Evolutionary conservation across 2,797 vertebrate species (phyloP), one percentile per base, ranked within the genome.

Genomic region (Rhinoraja longicauda): DNA sequence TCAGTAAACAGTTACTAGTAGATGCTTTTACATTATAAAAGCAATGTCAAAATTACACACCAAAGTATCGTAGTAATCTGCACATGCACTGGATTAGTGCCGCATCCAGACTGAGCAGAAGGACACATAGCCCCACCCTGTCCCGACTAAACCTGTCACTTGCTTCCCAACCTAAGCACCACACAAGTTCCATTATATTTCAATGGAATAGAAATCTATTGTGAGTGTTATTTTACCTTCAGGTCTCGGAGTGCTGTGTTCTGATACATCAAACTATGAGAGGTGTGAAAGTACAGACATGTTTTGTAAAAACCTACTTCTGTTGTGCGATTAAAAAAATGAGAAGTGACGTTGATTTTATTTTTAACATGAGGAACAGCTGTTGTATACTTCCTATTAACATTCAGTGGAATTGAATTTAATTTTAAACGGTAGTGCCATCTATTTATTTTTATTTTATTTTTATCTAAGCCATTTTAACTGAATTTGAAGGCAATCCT

Each of bases 351-450:
- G 84, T 36, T 36, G 59, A 88, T 32, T 17, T 64, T 88, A 88
- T 88, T 88, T 67, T 88, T 88, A 62, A 88, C 84, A 88, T 21
- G 59, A 36, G 84, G 62, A 88, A 67, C 84, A 88, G 84, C 84
- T 88, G 84, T 62, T 88, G 84, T 88, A 32, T 36, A 88, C n/a
- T 67, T 88, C n/a, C 84, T 88, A 67, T 88, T 88, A 88, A 67
- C 19, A 88, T 67, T 88, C 62, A 67, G n/a, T 88, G 84, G 17
- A 59, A 67, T 88, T 88, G n/a, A 57, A 36, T 88, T 67, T 32
- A 88, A 32, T 88, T 88, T 88, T 19, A 88, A 88, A 67, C 84
- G 67, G n/a, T 67, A 5, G 64, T 36, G n/a, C 19, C n/a, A 36
- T n/a, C 7, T 36, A 9, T 21, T 73, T 6, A 88, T 64, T 13